Conservation (phyloP, 2,113 vertebrate species). For the Rhynchomys soricoides region DNA sequence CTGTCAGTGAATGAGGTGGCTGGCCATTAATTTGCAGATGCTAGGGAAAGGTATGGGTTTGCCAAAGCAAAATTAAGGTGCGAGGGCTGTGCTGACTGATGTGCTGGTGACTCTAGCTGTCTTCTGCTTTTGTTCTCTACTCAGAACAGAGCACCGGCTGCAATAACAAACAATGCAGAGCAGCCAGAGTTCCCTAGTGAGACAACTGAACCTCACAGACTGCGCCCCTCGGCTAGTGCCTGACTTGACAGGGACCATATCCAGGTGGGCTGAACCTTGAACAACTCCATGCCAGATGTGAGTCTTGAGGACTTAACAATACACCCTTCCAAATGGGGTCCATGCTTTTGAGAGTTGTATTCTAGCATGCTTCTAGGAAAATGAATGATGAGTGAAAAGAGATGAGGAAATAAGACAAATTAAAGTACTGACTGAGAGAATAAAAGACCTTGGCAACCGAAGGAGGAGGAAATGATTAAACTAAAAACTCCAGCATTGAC, state of each 20-base stretch:
- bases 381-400: not conserved
- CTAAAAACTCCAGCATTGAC: not conserved
- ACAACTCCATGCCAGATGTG: not conserved
- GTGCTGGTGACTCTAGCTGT: not conserved
- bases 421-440: not conserved
- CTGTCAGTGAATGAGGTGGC: not conserved
- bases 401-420: not conserved
- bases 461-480: not conserved
- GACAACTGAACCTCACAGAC: not conserved
- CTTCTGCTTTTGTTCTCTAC: conserved; percentile 20
- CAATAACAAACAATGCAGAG: not conserved
- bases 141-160: not conserved
- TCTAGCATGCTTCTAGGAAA: not conserved
- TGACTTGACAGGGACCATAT: not conserved
- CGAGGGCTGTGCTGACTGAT: not conserved
- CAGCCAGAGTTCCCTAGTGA: not conserved
- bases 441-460: not conserved
- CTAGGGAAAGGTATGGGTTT: not conserved
- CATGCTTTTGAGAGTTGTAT: not conserved
- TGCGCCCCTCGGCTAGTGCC: not conserved
- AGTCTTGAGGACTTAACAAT: not conserved
- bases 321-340: not conserved
- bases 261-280: not conserved
- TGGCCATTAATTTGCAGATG: not conserved
- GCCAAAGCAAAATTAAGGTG: not conserved